phyloP scores from a whole-genome alignment of 2,113 vertebrate genomes.

The Burhinus bistriatus region DNA sequence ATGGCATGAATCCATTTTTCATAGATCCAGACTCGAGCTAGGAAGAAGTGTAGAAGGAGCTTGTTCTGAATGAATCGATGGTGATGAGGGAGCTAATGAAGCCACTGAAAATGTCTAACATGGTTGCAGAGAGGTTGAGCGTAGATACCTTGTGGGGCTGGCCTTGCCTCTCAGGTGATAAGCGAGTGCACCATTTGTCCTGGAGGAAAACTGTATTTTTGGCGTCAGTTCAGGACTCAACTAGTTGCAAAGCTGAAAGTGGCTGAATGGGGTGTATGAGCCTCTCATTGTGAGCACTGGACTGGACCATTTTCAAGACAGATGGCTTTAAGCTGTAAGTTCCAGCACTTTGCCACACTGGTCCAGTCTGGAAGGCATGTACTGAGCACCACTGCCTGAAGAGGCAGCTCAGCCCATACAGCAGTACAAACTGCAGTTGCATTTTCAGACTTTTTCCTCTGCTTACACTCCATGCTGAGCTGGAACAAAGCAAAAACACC shows the following conservation, averaged over 20 bases:
- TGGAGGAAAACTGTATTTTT: background rate
- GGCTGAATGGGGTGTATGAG: background rate
- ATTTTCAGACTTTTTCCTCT: background rate
- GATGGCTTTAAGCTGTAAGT: background rate
- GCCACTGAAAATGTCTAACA: background rate
- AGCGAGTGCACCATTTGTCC: background rate
- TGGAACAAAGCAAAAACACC: background rate
- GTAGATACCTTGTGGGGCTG: background rate
- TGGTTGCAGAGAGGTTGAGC: background rate
- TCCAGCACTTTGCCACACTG: background rate
- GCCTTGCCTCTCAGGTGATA: background rate
- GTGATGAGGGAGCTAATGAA: rapidly evolving
- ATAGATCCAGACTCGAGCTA: background rate
- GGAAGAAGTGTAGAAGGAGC: background rate
- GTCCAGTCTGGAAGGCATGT: background rate
- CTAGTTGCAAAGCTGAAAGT: background rate
- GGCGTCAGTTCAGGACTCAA: background rate
- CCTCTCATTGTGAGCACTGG: background rate
- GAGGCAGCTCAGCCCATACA: background rate
- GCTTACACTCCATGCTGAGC: background rate
- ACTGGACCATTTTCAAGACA: background rate
- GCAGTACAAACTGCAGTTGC: background rate
- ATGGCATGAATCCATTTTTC: background rate
- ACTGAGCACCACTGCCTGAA: background rate
- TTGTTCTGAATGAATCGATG: background rate